Percentiles rank a stretch among this genome's conserved stretches.
Conservation (phyloP, 1,140 invertebrate species). For the Tetraneura akinire region DNA sequence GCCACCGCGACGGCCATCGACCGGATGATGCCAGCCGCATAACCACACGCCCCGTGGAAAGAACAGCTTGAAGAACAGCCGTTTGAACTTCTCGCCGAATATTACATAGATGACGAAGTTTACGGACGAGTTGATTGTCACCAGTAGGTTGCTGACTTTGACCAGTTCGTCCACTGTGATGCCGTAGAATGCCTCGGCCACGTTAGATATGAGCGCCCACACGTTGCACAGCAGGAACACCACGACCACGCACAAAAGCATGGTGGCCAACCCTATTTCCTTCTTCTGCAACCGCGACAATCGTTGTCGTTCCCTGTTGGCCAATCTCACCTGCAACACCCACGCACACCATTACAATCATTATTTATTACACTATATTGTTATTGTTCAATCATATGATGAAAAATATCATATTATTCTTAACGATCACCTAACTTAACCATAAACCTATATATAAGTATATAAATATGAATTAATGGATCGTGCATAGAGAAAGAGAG, state of each 20-base stretch:
- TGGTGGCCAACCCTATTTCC: constrained; percentile 87
- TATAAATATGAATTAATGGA: too few relatives aligned
- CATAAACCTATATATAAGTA: too few relatives aligned
- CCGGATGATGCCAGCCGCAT: constrained; percentile 61
- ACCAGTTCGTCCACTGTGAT: constrained; percentile 75
- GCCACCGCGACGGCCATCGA: constrained; percentile 62
- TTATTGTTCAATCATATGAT: too few relatives aligned
- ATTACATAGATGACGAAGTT: constrained; percentile 98
- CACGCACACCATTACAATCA: neutral
- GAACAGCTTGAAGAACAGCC: constrained; percentile 84
- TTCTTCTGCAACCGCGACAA: constrained; percentile 78
- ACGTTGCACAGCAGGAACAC: constrained; percentile 95
- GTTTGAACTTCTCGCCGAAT: constrained; percentile 94
- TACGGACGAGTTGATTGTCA: constrained; percentile 94
- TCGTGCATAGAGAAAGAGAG: too few relatives aligned
- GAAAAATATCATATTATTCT: too few relatives aligned
- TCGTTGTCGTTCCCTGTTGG: constrained; percentile 79
- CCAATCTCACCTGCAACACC: constrained; percentile 72
- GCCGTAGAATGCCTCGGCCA: constrained; percentile 76
- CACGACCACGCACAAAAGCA: constrained; percentile 90
- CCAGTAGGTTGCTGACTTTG: constrained; percentile 85
- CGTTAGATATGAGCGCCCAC: constrained; percentile 84
- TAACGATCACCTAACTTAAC: too few relatives aligned
- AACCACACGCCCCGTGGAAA: constrained; percentile 67
- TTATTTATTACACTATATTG: too few relatives aligned